Conservation (phyloP, 2,888 invertebrate genomes). For the Euplexia lucipara region DNA sequence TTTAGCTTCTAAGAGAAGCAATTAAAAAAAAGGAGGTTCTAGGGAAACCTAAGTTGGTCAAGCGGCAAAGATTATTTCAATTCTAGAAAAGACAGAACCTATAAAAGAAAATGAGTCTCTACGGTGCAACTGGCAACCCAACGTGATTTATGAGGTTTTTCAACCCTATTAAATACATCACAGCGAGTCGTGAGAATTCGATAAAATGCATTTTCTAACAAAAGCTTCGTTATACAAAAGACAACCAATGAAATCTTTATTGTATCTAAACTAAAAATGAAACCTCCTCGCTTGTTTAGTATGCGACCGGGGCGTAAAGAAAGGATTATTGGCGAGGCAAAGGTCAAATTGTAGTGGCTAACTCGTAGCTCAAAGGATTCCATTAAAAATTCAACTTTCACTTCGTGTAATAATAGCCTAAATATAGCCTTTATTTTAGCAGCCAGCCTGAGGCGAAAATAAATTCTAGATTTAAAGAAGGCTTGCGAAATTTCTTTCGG, state of each 20-base stretch:
- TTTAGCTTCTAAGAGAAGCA: background rate
- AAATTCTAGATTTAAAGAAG: constrained; percentile 38
- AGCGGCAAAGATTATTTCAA: constrained; percentile 2
- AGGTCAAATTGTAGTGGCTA: constrained; percentile 41
- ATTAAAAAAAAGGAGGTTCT: background rate
- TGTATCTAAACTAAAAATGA: constrained; percentile 8
- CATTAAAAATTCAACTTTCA: constrained; percentile 49
- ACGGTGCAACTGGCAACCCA: constrained; percentile 10
- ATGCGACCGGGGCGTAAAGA: constrained; percentile 14
- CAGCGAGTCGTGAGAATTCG: constrained; percentile 18
- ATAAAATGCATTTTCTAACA: constrained; percentile 23
- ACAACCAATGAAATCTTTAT: constrained; percentile 12
- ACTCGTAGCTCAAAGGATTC: constrained; percentile 45
- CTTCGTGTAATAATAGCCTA: constrained; percentile 39
- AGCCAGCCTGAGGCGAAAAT: constrained; percentile 29
- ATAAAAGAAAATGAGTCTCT: constrained; percentile 37
- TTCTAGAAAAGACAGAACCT: constrained; percentile 16
- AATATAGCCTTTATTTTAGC: constrained; percentile 36
- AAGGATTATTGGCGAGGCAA: constrained; percentile 37
- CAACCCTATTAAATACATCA: constrained; percentile 22
- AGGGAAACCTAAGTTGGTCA: background rate
- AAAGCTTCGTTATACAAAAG: constrained; percentile 5
- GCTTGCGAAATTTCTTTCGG: constrained; percentile 27
- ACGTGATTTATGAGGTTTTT: constrained; percentile 38
- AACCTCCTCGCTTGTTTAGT: constrained; percentile 32